Conservation (phyloP, 2,797 vertebrate genomes). For the Varecia variegata region DNA sequence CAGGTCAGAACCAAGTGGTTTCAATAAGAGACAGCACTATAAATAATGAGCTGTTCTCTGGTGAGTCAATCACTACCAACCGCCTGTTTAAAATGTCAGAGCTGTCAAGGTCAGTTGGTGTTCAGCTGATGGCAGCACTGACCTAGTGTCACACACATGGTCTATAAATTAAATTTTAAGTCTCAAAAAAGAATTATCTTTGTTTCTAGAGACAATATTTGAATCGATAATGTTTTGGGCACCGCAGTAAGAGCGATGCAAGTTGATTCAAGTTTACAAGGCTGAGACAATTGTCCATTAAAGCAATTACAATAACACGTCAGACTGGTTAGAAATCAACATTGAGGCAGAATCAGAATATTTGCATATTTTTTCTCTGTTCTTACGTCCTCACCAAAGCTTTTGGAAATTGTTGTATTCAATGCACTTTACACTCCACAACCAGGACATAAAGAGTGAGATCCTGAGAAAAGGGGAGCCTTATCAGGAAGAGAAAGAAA, state of each 20-base stretch:
- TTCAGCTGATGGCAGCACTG: conserved; percentile 58
- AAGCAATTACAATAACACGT: conserved; percentile 62
- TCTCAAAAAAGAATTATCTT: conserved; percentile 72
- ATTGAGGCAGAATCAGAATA: conserved; percentile 44
- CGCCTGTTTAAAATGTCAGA: conserved; percentile 68
- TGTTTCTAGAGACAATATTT: conserved; percentile 31
- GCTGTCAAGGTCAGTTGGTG: conserved; percentile 69
- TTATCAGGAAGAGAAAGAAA: conserved; percentile 22
- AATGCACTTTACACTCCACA: conserved; percentile 42
- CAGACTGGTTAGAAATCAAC: conserved; percentile 75
- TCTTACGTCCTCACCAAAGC: not conserved
- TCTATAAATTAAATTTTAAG: conserved; percentile 79
- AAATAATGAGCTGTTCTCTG: conserved; percentile 71
- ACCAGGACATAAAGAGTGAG: conserved; percentile 21
- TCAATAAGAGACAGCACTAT: not conserved
- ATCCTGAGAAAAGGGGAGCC: not conserved
- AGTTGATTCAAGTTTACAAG: conserved; percentile 67
- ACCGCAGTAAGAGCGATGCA: conserved; percentile 30
- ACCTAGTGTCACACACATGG: conserved; percentile 57
- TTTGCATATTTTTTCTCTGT: conserved; percentile 14
- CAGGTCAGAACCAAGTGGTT: conserved; percentile 60
- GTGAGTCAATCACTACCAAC: conserved; percentile 56
- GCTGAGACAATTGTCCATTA: conserved; percentile 71
- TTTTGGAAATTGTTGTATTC: conserved; percentile 65
- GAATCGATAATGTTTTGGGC: conserved; percentile 68